Conservation (phyloP, 2,888 invertebrate genomes). For the Philhelius pedissequus region DNA sequence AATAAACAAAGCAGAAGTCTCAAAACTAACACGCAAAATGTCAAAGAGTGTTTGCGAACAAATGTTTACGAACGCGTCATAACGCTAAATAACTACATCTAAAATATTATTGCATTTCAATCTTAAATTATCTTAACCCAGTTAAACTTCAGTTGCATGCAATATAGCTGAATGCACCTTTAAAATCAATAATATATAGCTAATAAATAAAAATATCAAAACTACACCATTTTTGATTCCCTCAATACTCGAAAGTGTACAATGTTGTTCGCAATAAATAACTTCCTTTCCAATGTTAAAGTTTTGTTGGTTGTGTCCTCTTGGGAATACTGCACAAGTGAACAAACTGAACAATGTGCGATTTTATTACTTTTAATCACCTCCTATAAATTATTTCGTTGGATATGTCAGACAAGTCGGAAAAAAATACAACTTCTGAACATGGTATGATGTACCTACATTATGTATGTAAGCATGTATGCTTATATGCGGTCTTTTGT, state of each 20-base stretch:
- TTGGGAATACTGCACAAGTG: neutral
- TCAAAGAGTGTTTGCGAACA: no score
- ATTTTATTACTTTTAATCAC: constrained; percentile 21
- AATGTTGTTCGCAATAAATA: constrained; percentile 1
- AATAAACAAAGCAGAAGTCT: no score
- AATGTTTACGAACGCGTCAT: no score
- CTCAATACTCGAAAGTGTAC: neutral
- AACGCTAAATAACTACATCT: no score
- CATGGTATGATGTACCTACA: neutral
- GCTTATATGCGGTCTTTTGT: neutral
- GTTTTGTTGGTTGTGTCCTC: neutral
- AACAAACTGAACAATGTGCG: neutral
- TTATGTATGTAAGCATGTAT: no score
- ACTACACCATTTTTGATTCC: neutral
- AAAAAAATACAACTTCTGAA: neutral
- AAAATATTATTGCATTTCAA: neutral
- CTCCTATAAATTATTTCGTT: constrained; percentile 9
- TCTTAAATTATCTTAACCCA: neutral
- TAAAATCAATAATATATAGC: neutral
- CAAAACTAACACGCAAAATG: no score
- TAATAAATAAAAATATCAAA: constrained; percentile 10
- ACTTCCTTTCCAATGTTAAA: neutral
- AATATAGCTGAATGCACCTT: neutral
- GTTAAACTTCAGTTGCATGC: neutral
- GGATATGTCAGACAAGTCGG: neutral